Percentiles rank a stretch among this genome's conserved stretches.
Conservation (phyloP, 1,140 invertebrate genomes). For the Pectinophora gossypiella region DNA sequence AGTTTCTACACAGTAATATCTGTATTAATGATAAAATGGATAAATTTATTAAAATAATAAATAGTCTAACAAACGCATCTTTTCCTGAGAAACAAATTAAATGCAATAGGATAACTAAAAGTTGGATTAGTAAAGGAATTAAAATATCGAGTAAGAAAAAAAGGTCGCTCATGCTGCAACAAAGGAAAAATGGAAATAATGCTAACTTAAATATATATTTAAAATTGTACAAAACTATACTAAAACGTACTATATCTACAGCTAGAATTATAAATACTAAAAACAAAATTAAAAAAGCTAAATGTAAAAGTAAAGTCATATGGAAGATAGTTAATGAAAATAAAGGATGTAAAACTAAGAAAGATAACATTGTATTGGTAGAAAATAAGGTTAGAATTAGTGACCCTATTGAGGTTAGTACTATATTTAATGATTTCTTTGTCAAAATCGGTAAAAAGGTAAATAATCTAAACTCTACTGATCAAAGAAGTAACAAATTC, state of each 20-base stretch:
- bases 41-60: background rate
- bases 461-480: background rate
- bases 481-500: background rate
- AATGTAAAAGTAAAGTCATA: background rate
- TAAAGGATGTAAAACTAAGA: background rate
- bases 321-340: slow-evolving; percentile 2
- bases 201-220: background rate
- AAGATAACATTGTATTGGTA: background rate
- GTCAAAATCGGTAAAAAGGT: background rate
- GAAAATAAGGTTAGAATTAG: background rate
- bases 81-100: background rate
- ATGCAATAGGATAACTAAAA: background rate
- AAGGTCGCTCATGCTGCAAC: background rate
- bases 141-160: background rate
- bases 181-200: background rate
- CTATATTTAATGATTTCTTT: slow-evolving; percentile 5
- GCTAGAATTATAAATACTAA: background rate
- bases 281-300: background rate
- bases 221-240: background rate
- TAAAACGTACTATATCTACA: background rate
- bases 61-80: background rate
- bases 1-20: background rate
- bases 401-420: background rate
- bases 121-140: slow-evolving; percentile 1
- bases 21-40: slow-evolving; percentile 1